Evolutionary conservation across 2,888 invertebrate genomes (phyloP).

Genomic region (Zele albiditarsus): DNA sequence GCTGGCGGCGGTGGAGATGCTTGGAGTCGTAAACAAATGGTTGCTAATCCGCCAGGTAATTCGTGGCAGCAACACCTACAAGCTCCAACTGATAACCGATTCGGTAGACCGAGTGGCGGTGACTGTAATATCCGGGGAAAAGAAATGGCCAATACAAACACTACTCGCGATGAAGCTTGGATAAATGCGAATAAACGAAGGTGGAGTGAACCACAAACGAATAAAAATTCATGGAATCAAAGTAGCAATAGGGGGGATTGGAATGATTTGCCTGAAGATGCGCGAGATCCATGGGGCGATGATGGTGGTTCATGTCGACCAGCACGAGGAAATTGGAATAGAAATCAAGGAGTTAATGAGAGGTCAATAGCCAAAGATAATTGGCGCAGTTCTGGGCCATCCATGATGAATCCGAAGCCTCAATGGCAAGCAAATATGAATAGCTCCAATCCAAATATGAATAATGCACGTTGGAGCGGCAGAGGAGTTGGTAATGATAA

Average conservation of each 20-base stretch:
- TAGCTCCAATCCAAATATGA: conserved; percentile 36
- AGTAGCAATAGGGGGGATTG: conserved; percentile 63
- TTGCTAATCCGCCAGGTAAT: conserved; percentile 25
- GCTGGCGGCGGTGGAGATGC: conserved; percentile 45
- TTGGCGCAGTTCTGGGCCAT: conserved; percentile 56
- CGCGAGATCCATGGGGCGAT: conserved; percentile 70
- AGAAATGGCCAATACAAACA: conserved; percentile 52
- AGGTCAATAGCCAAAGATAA: conserved; percentile 54
- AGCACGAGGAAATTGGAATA: conserved; percentile 46
- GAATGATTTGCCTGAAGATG: conserved; percentile 69
- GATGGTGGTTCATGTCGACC: conserved; percentile 51
- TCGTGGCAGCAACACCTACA: conserved; percentile 49
- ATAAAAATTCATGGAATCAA: conserved; percentile 43
- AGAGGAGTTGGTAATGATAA: conserved; percentile 32
- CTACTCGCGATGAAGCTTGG: conserved; percentile 54
- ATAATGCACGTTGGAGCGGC: conserved; percentile 46
- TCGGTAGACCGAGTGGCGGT: conserved; percentile 46
- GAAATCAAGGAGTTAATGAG: conserved; percentile 51
- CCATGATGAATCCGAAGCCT: conserved; percentile 41
- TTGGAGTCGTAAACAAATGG: conserved; percentile 40
- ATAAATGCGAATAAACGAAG: conserved; percentile 54
- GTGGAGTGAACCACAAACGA: conserved; percentile 54
- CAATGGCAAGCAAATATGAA: conserved; percentile 45
- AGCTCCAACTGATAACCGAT: conserved; percentile 1
- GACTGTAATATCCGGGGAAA: conserved; percentile 63